Evolutionary conservation across 1,140 invertebrate species (phyloP).

Genomic region (Brevipalpus yothersi): DNA sequence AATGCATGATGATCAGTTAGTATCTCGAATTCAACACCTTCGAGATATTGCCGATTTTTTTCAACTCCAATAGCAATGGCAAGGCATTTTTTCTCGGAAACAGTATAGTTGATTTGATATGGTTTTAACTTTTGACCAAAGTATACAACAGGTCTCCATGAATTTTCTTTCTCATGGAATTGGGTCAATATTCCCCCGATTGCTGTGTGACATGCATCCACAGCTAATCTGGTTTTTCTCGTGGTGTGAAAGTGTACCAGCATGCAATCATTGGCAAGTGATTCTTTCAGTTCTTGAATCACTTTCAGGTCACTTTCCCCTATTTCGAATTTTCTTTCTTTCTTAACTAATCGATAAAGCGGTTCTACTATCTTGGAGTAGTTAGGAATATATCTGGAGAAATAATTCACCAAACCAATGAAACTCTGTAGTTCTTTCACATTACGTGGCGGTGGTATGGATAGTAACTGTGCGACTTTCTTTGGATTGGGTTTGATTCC

Average conservation of each 20-base stretch:
- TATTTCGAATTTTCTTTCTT: not conserved
- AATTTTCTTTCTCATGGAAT: constrained; percentile 17
- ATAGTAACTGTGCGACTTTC: constrained; percentile 18
- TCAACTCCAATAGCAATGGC: constrained; percentile 25
- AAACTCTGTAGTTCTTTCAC: constrained; percentile 14
- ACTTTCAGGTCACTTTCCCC: constrained; percentile 12
- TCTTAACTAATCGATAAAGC: not conserved
- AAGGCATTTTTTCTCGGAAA: constrained; percentile 28
- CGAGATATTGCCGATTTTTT: constrained; percentile 27
- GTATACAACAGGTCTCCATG: constrained; percentile 20
- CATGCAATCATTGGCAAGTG: constrained; percentile 3
- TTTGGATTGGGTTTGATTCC: constrained; percentile 16
- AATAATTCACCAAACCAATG: constrained; percentile 5
- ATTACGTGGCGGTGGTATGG: constrained; percentile 16
- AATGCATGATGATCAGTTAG: not conserved
- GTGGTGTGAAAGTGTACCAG: constrained; percentile 20
- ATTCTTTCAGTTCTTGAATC: constrained; percentile 14
- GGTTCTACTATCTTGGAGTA: constrained; percentile 9
- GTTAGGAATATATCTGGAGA: constrained; percentile 17
- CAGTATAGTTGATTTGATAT: constrained; percentile 19
- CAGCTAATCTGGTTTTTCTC: constrained; percentile 24
- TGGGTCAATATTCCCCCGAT: constrained; percentile 24
- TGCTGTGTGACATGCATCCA: constrained; percentile 20
- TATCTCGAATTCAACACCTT: constrained; percentile 13
- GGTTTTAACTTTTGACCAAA: too few relatives aligned